Conservation (phyloP, 2,888 invertebrate species). For the Sepiola atlantica region DNA sequence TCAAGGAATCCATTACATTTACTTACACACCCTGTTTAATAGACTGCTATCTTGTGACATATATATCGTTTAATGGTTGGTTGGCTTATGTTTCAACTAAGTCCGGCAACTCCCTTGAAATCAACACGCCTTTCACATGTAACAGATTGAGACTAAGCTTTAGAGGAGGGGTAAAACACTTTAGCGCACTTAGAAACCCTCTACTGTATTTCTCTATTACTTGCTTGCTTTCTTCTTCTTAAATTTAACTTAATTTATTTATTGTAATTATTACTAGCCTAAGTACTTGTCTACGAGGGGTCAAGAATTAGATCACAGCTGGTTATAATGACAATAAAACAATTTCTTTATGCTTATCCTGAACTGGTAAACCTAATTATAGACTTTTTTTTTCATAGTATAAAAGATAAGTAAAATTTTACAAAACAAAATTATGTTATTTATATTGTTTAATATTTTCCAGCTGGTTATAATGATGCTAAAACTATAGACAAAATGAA, state of each 20-base stretch:
- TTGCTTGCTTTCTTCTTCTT: neutral
- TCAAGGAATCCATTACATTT: conserved; percentile 32
- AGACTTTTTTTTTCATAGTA: too few species aligned
- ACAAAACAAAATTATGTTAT: too few species aligned
- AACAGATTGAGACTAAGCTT: conserved; percentile 6
- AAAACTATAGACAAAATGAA: too few species aligned
- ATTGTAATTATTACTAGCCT: neutral
- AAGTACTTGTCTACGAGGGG: too few species aligned
- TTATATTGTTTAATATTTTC: too few species aligned
- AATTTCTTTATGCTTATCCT: too few species aligned
- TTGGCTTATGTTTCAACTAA: conserved; percentile 5
- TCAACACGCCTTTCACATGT: conserved; percentile 8
- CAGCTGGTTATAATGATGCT: too few species aligned
- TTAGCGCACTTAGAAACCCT: neutral
- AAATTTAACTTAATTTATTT: neutral
- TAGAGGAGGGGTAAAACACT: conserved; percentile 3
- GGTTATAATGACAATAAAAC: too few species aligned
- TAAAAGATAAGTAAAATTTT: too few species aligned
- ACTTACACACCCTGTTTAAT: conserved; percentile 22
- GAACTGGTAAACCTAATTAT: too few species aligned
- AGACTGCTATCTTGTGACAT: conserved; percentile 32
- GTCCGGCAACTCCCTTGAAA: conserved; percentile 32
- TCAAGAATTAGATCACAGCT: too few species aligned
- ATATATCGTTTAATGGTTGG: conserved; percentile 20
- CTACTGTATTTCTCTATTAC: neutral